These are phyloP conservation scores for Porphyrio hochstetteri DNA, from an alignment of 2,113 vertebrate genomes.

Conservation along the genomic window DNA sequence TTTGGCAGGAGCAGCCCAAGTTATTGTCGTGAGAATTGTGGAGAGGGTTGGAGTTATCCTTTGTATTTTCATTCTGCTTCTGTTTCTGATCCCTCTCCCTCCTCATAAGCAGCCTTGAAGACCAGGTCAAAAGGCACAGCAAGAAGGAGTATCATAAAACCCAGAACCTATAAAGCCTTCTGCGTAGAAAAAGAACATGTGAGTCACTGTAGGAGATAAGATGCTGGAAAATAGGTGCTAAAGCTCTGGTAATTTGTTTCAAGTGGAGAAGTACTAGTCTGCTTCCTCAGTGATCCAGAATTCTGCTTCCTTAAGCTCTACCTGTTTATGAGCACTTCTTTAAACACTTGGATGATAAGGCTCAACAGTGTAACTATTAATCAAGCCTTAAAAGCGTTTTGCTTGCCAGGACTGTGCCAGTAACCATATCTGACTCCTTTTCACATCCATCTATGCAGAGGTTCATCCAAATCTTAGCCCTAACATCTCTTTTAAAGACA, in stretches of 20 bases:
- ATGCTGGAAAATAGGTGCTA: background rate
- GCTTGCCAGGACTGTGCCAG: background rate
- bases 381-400: background rate
- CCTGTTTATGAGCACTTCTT: background rate
- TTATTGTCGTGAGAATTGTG: background rate
- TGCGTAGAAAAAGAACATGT: background rate
- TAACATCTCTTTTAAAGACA: background rate
- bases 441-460: background rate
- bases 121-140: background rate
- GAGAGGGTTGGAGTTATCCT: background rate
- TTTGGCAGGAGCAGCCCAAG: background rate
- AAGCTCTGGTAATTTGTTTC: background rate
- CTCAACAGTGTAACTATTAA: background rate
- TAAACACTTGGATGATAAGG: background rate
- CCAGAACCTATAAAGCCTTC: background rate
- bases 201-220: constrained; percentile 7
- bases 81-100: background rate
- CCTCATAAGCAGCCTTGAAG: background rate
- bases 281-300: background rate
- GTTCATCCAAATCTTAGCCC: background rate
- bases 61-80: background rate
- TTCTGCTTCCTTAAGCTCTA: background rate
- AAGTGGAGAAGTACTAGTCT: background rate
- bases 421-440: background rate
- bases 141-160: background rate